Evolutionary conservation across 1,140 invertebrate genomes (phyloP).

Genomic region (Macrobrachium rosenbergii): DNA sequence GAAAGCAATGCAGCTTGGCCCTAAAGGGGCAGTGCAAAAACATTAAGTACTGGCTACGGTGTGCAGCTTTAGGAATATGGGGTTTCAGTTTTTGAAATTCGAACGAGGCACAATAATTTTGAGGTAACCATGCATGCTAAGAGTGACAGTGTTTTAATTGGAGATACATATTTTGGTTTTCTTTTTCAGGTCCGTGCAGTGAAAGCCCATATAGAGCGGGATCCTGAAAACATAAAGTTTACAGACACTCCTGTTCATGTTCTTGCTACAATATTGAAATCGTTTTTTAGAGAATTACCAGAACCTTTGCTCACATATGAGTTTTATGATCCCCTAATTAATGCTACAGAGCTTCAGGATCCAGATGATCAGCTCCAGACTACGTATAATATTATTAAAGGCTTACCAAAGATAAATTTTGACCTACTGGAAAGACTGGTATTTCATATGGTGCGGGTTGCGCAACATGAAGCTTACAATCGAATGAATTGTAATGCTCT

Average conservation of each 20-base stretch:
- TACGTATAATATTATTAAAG: constrained; percentile 88
- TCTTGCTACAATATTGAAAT: constrained; percentile 90
- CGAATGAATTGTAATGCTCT: constrained; percentile 92
- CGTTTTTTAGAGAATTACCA: constrained; percentile 92
- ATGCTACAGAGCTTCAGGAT: constrained; percentile 86
- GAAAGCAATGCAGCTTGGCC: no score
- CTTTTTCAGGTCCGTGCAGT: constrained; percentile 83
- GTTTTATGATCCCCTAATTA: constrained; percentile 93
- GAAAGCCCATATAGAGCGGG: constrained; percentile 81
- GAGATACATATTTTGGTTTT: background rate
- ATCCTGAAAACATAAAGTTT: constrained; percentile 75
- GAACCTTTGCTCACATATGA: constrained; percentile 94
- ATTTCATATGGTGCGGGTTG: constrained; percentile 91
- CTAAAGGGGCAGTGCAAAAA: no score
- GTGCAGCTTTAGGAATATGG: no score
- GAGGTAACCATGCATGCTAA: background rate
- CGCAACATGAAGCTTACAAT: constrained; percentile 88
- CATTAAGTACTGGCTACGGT: no score
- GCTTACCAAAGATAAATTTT: constrained; percentile 90
- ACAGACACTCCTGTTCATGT: constrained; percentile 84
- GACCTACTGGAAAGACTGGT: constrained; percentile 92
- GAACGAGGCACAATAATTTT: no score
- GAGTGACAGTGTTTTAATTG: no score
- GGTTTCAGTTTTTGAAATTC: no score
- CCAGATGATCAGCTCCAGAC: constrained; percentile 85